Evolutionary conservation across 2,888 invertebrate species (phyloP).

Genomic region (Orthosia gracilis): DNA sequence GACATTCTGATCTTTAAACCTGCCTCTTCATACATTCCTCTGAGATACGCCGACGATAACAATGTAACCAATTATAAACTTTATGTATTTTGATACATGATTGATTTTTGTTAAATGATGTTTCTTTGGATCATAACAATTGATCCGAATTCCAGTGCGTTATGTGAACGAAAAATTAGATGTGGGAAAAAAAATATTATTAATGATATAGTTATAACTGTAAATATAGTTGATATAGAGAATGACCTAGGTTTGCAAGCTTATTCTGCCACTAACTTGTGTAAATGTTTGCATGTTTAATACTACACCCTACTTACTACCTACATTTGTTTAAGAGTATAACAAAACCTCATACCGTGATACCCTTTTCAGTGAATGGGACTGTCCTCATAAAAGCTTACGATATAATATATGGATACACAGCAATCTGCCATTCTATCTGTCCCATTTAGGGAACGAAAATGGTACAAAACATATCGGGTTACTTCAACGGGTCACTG

Average conservation of each 20-base stretch:
- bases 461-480: slow-evolving; percentile 61
- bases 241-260: too few relatives aligned
- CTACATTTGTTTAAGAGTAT: slow-evolving; percentile 4
- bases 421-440: slow-evolving; percentile 50
- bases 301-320: background rate
- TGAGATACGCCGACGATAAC: slow-evolving; percentile 41
- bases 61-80: slow-evolving; percentile 22
- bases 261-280: background rate
- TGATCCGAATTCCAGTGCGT: too few relatives aligned
- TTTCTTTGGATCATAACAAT: too few relatives aligned
- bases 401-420: slow-evolving; percentile 50
- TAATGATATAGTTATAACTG: too few relatives aligned
- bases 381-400: slow-evolving; percentile 40
- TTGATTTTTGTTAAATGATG: slow-evolving; percentile 27
- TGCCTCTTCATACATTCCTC: slow-evolving; percentile 18
- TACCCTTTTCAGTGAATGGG: slow-evolving; percentile 35
- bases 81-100: background rate
- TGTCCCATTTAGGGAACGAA: slow-evolving; percentile 60
- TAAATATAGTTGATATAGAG: too few relatives aligned
- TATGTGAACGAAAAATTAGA: too few relatives aligned
- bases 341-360: slow-evolving; percentile 25
- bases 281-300: background rate
- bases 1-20: slow-evolving; percentile 32
- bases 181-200: too few relatives aligned
- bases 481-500: slow-evolving; percentile 60